These are phyloP conservation scores for Trichogramma dendrolimi DNA, from an alignment of 2,888 invertebrate genomes.

Conservation along the genomic window DNA sequence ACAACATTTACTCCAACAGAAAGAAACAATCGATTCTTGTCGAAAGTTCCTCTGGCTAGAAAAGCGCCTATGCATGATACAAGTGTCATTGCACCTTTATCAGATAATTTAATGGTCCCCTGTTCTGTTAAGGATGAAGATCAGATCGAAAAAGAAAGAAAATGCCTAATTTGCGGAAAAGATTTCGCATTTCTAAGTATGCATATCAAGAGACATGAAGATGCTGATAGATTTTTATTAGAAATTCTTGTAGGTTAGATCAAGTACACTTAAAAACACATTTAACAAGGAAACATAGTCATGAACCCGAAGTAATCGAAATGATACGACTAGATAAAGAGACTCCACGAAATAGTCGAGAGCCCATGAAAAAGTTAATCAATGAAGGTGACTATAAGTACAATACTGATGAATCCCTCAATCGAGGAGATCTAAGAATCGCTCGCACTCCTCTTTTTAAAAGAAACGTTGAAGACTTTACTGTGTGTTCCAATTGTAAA, in stretches of 20 bases:
- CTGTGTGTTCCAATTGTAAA: background rate
- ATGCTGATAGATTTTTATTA: too few species aligned
- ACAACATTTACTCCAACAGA: too few species aligned
- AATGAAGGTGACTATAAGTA: background rate
- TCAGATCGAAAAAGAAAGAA: too few species aligned
- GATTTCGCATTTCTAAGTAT: too few species aligned
- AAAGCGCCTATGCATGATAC: too few species aligned
- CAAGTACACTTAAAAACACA: conserved; percentile 1
- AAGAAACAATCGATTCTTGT: too few species aligned
- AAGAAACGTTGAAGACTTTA: background rate
- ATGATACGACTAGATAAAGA: background rate
- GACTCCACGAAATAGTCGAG: background rate
- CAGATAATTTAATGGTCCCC: too few species aligned
- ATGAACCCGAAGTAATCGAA: background rate
- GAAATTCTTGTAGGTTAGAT: background rate
- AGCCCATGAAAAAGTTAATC: background rate
- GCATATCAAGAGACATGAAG: too few species aligned
- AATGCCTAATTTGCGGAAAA: too few species aligned
- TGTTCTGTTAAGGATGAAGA: too few species aligned
- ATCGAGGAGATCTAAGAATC: background rate
- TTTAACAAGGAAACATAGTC: background rate
- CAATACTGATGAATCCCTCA: background rate
- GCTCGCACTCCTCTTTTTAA: background rate
- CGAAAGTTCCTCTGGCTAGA: too few species aligned
- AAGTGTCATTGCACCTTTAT: too few species aligned